Conservation (phyloP, 2,888 invertebrate species). For the Deladenus siricidicola region DNA sequence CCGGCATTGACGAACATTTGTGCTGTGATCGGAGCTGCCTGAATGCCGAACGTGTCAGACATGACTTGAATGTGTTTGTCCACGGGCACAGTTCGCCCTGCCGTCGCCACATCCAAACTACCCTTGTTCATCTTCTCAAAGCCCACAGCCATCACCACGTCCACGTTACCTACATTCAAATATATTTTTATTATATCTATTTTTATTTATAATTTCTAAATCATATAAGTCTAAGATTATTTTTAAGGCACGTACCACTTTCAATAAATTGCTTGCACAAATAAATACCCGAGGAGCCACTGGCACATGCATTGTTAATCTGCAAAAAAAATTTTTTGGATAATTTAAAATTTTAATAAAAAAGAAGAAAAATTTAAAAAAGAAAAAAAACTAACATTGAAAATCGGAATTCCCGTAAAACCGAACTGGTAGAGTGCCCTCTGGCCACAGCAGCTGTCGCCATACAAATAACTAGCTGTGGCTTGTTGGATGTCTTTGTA, state of each 20-base stretch:
- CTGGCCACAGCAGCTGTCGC: slow-evolving; percentile 68
- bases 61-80: slow-evolving; percentile 61
- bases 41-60: slow-evolving; percentile 71
- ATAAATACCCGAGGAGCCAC: slow-evolving; percentile 83
- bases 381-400: slow-evolving; percentile 29
- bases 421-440: slow-evolving; percentile 60
- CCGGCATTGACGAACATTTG: slow-evolving; percentile 87
- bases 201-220: no score
- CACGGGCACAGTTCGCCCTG: slow-evolving; percentile 73
- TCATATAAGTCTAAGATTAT: not conserved
- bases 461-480: slow-evolving; percentile 39
- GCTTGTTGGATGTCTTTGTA: slow-evolving; percentile 71
- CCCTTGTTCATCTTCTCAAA: slow-evolving; percentile 98
- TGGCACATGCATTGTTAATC: slow-evolving; percentile 93
- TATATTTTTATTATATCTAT: no score
- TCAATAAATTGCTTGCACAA: slow-evolving; percentile 86
- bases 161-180: slow-evolving; percentile 61
- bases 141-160: slow-evolving; percentile 83
- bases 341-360: not conserved
- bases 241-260: slow-evolving; percentile 59
- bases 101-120: slow-evolving; percentile 62
- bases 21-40: slow-evolving; percentile 68
- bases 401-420: slow-evolving; percentile 27
- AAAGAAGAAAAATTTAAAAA: not conserved
- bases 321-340: slow-evolving; percentile 25